Evolutionary conservation across 2,888 invertebrate genomes (phyloP), one percentile per base, ranked within the genome.

Genomic region (Clanis bilineata): DNA sequence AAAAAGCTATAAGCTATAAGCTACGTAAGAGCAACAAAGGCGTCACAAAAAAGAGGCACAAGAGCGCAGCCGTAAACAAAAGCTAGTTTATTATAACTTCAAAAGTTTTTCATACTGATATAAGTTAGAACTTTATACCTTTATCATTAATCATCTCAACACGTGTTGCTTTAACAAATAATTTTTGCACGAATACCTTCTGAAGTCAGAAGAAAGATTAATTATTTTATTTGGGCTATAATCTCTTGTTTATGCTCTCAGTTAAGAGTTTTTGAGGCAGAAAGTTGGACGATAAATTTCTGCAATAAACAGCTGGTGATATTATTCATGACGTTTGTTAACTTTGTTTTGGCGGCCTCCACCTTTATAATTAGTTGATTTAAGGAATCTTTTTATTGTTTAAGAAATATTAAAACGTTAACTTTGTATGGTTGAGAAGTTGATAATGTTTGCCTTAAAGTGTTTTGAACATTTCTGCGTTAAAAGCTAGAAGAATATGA

Each of bases 281-380:
- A 82, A 88, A 88, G 83, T 88, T 88, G 71, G 66, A 68, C 83
- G 74, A 86, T 89, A 89, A 88, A 89, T 88, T 86, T 70, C 66
- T 74, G 83, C 85, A 86, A 86, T 88, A 83, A 88, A 83, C 88
- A 88, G 86, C 83, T 78, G 86, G 83, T 83, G 85, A 86, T 86
- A 85, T 88, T 86, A 88, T 89, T 88, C 86, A 88, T 85, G 82
- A 83, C 80, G 79, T 79, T 83, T 83, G 82, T 83, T 81, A 81
- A 86, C 83, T 88, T 89, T 86, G 83, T 83, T 86, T 82, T 85
- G 83, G 85, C 80, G 80, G 79, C 76, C 73, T 69, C 58, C 72
- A 81, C 83, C 82, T 83, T 86, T 79, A 82, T 82, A 85, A 82
- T 82, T 85, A 83, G 77, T 76, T 81, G 79, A 79, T 78, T 77